Base-by-base conservation (phyloP, 2,888 invertebrate species). In the Stenodera caucasica region DNA sequence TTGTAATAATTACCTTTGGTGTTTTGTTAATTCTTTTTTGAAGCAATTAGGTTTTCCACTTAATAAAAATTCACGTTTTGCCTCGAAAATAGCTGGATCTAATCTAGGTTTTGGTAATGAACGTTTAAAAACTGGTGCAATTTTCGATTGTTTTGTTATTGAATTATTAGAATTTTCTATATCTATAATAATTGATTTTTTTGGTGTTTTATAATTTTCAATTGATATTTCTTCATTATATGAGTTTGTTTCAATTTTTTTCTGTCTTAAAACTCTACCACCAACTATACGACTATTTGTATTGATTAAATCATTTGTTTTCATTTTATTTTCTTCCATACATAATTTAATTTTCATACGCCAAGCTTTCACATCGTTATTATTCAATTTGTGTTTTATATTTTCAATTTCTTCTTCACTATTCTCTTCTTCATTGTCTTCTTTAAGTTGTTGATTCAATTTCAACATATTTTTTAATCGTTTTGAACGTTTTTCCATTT, bases 101-200 rank as follows among this genome's bases (percentile, higher is more conserved):
- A 83, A 73, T 74, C 84, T 84, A 7, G 82, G 83, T 78, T 87
- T 88, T 11, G 83, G 77, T 40, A 78, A 65, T 6, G 71, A 37
- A 64, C 74, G 85, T 0, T 83, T 74, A 78, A 92, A 92, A 50
- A 92, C 82, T n/a, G 92, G 90, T 1, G 91, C 91, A 45, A 90
- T 73, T 78, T 88, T 89, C 7, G 60, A 1, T 40, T 64, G 57
- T 54, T 57, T 64, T 55, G 63, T 66, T 12, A 9, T 37, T 37
- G 40, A 52, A 53, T 57, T 62, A 9, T 66, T 65, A 35, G 70
- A 71, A 51, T 60, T 66, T 37, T 58, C 53, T 32, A 56, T 26
- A 12, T 56, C 51, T 40, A 55, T 45, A 21, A 0, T 3, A 12
- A 32, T 56, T 21, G 51, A 45, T 32, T 30, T 33, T 21, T 23